A percentile compares a stretch with the other conserved stretches of the same genome.
Evolutionary conservation across 2,797 vertebrate genomes (phyloP).

Genomic region (Notoglanidium macrostoma): DNA sequence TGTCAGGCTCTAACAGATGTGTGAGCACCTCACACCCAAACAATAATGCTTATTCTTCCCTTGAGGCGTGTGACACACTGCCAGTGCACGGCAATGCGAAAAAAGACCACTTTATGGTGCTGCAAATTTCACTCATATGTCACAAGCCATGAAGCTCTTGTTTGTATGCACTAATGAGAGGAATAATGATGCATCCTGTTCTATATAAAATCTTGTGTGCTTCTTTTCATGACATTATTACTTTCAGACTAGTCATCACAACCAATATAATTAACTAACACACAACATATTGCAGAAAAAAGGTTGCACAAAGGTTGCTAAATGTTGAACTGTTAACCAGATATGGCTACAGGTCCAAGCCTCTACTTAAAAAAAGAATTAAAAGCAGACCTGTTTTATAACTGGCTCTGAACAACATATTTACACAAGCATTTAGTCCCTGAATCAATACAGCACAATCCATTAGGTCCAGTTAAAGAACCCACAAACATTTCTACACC

Average conservation of each 20-base stretch:
- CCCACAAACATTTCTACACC: not conserved
- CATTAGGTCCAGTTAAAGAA: constrained; percentile 50
- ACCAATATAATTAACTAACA: not conserved
- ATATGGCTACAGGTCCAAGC: not conserved
- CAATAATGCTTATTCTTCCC: constrained; percentile 9
- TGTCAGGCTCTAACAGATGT: not conserved
- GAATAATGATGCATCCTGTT: not conserved
- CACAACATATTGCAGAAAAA: constrained; percentile 1
- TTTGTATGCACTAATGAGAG: constrained; percentile 4
- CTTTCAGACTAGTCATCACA: not conserved
- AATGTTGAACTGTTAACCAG: not conserved
- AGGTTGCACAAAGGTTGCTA: not conserved
- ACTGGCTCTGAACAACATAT: constrained; percentile 34
- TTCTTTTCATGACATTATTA: not conserved
- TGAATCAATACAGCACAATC: constrained; percentile 65
- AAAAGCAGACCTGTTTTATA: not conserved
- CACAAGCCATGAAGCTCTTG: not conserved
- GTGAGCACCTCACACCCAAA: not conserved
- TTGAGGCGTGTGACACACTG: not conserved
- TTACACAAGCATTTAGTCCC: constrained; percentile 43
- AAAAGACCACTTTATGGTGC: not conserved
- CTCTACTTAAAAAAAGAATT: not conserved
- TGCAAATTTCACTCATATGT: constrained; percentile 14
- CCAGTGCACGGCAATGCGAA: not conserved
- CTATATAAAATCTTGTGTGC: not conserved